Evolutionary conservation across 2,888 invertebrate genomes (phyloP).

Genomic region (Gasteruption jaculator): DNA sequence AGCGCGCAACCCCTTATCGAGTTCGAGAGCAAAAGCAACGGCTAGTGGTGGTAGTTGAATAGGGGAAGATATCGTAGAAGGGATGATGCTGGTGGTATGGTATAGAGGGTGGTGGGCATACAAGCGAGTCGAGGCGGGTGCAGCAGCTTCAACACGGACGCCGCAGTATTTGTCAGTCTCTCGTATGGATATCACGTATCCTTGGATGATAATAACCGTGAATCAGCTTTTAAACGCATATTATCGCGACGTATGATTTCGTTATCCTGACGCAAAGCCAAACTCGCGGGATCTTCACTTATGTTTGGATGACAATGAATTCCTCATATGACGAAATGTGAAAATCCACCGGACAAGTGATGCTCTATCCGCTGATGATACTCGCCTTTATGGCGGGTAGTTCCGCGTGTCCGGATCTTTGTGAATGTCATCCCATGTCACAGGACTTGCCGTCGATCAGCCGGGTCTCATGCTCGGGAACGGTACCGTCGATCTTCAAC

Average conservation of each 20-base stretch:
- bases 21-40: slow-evolving; percentile 44
- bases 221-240: no score
- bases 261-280: no score
- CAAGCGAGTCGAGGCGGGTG: slow-evolving; percentile 23
- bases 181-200: slow-evolving; percentile 36
- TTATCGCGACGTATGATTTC: no score
- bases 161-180: slow-evolving; percentile 45
- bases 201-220: slow-evolving; percentile 32
- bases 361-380: slow-evolving; percentile 43
- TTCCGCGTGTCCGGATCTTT: slow-evolving; percentile 42
- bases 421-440: slow-evolving; percentile 35
- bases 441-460: slow-evolving; percentile 8
- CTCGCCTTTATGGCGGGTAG: slow-evolving; percentile 47
- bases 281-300: no score
- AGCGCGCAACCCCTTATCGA: slow-evolving; percentile 46
- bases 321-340: slow-evolving; percentile 17
- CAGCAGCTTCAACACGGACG: slow-evolving; percentile 31
- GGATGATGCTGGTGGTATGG: slow-evolving; percentile 15
- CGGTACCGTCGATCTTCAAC: slow-evolving; percentile 25
- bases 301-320: no score
- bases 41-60: slow-evolving; percentile 21
- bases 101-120: slow-evolving; percentile 18
- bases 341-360: no score
- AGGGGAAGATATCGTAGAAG: slow-evolving; percentile 15
- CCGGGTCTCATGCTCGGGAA: slow-evolving; percentile 25